phyloP scores from a whole-genome alignment of 2,113 vertebrate genomes.

The Paraplagusia blochii region DNA sequence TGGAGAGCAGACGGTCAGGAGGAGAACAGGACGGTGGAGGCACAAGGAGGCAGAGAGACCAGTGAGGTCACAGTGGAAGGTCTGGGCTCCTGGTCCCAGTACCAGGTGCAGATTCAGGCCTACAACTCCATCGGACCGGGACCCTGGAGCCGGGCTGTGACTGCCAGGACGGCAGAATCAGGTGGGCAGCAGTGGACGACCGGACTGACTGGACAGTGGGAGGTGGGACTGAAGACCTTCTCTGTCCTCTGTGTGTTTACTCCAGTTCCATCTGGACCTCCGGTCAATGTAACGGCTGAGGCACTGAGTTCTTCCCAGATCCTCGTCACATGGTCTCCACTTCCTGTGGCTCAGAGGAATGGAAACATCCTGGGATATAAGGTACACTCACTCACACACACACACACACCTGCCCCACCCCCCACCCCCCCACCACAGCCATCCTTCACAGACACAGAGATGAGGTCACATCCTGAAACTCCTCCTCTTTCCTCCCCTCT shows the following conservation, averaged over 20 bases:
- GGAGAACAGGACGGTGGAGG: constrained; percentile 55
- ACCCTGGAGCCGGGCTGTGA: constrained; percentile 84
- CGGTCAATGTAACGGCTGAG: constrained; percentile 86
- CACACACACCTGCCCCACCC: constrained; percentile 11
- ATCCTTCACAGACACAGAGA: constrained; percentile 12
- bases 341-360: constrained; percentile 84
- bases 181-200: too few species aligned
- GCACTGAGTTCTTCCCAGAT: constrained; percentile 91
- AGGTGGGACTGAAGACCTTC: constrained; percentile 41
- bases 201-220: too few species aligned
- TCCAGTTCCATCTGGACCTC: constrained; percentile 88
- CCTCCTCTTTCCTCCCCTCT: constrained; percentile 26
- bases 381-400: constrained; percentile 67
- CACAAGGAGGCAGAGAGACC: constrained; percentile 65
- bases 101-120: constrained; percentile 88
- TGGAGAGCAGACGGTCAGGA: constrained; percentile 73
- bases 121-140: constrained; percentile 92
- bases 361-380: constrained; percentile 93
- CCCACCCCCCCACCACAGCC: constrained; percentile 30
- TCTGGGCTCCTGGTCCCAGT: constrained; percentile 88
- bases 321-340: constrained; percentile 84
- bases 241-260: constrained; percentile 40
- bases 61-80: constrained; percentile 81
- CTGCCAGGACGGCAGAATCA: constrained; percentile 81
- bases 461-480: constrained; percentile 73